Conservation (phyloP, 2,113 vertebrate species). For the Nerophis lumbriciformis region DNA sequence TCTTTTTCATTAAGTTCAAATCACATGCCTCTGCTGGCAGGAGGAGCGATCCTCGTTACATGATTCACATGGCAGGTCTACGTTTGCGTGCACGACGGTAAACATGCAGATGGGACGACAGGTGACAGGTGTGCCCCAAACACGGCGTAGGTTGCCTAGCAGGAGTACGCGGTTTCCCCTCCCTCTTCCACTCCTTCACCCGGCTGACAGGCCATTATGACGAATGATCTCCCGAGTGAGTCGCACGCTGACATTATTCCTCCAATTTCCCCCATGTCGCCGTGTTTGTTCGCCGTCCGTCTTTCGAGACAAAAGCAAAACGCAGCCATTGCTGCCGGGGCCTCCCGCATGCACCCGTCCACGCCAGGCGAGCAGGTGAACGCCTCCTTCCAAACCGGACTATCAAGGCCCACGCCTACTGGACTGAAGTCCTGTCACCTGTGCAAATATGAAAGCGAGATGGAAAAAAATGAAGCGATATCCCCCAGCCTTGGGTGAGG, state of each 20-base stretch:
- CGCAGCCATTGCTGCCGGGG: conserved; percentile 30
- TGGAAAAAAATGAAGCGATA: conserved; percentile 54
- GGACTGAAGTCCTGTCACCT: conserved; percentile 63
- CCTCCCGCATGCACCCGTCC: conserved; percentile 30
- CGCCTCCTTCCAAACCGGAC: conserved; percentile 66
- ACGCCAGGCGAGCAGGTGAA: conserved; percentile 25
- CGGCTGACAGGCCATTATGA: conserved; percentile 14
- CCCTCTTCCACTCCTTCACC: not conserved
- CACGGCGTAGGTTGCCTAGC: not conserved
- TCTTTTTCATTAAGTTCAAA: too few relatives aligned
- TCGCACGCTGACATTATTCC: conserved; percentile 16
- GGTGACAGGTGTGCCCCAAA: not conserved
- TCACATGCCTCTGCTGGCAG: too few relatives aligned
- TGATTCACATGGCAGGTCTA: too few relatives aligned
- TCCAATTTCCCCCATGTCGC: conserved; percentile 24
- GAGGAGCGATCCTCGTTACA: too few relatives aligned
- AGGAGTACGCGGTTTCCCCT: not conserved
- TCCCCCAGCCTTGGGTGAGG: conserved; percentile 57
- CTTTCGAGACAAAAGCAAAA: conserved; percentile 49
- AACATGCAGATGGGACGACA: too few relatives aligned
- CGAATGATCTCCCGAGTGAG: conserved; percentile 22
- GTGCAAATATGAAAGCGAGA: conserved; percentile 58
- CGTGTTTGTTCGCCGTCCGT: conserved; percentile 62
- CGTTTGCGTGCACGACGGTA: too few relatives aligned
- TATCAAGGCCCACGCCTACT: conserved; percentile 67